phyloP scores from a whole-genome alignment of 2,797 vertebrate species.

The Mionectes olivaceus region DNA sequence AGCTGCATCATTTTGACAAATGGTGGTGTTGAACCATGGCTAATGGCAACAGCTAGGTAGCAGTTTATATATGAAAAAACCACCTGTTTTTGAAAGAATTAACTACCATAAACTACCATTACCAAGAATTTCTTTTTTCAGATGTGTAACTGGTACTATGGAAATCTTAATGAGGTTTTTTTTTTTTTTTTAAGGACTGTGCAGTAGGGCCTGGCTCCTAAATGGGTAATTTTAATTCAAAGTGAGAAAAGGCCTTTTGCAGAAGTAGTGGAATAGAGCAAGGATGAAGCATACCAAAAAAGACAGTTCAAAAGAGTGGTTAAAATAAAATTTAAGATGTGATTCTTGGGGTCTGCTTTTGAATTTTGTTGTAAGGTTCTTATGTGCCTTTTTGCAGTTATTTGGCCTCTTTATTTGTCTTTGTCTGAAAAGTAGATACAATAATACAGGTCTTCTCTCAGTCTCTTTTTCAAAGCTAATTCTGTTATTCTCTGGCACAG shows the following conservation, averaged over 20 bases:
- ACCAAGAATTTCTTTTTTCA: background rate
- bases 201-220: background rate
- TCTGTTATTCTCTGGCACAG: background rate
- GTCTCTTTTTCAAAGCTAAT: background rate
- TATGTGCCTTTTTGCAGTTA: background rate
- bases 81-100: background rate
- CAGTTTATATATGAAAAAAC: background rate
- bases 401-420: background rate
- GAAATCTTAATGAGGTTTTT: background rate
- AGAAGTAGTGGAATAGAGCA: background rate
- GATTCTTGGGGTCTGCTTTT: background rate
- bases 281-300: background rate
- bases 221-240: background rate
- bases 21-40: background rate
- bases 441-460: background rate
- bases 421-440: background rate
- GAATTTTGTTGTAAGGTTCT: background rate
- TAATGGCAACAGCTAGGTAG: background rate
- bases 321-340: background rate
- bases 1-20: background rate
- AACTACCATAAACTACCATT: background rate
- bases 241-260: background rate
- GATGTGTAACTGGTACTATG: background rate
- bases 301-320: background rate
- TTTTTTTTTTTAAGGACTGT: background rate